A percentile compares a stretch with the other conserved stretches of the same genome.
These are phyloP conservation scores for Psephotus haematonotus DNA, from an alignment of 2,113 vertebrate species.

Conservation along the genomic window DNA sequence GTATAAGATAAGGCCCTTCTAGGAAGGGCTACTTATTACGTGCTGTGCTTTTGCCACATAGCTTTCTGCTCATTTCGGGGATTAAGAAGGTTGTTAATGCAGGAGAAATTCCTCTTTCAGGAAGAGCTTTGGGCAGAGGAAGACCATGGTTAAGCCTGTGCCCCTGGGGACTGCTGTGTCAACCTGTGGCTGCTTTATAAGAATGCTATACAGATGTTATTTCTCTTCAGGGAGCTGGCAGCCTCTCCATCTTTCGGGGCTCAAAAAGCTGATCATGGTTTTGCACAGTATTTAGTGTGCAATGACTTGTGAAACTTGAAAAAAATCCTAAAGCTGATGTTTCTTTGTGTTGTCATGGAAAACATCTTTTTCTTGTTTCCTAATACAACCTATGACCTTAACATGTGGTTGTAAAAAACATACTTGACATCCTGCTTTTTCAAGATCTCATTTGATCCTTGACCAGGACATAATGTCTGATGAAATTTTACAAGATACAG, in stretches of 20 bases:
- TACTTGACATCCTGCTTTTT: neutral
- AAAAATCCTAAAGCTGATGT: neutral
- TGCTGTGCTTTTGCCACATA: neutral
- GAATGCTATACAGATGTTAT: neutral
- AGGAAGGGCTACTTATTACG: neutral
- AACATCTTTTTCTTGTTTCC: neutral
- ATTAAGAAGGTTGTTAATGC: neutral
- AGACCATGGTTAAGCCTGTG: neutral
- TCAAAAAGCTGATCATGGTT: neutral
- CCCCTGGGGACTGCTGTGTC: neutral
- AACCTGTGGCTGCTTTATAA: neutral
- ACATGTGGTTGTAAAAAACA: neutral
- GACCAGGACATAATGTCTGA: conserved; percentile 2
- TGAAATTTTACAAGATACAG: neutral
- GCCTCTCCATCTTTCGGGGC: neutral
- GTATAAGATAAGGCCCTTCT: neutral
- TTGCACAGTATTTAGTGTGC: neutral
- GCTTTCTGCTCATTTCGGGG: neutral
- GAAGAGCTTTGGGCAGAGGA: neutral
- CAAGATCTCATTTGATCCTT: neutral
- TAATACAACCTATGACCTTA: conserved; percentile 5
- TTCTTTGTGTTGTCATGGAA: neutral
- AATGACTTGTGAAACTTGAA: neutral
- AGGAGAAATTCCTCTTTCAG: neutral
- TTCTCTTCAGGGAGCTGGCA: neutral